Evolutionary conservation across 2,888 invertebrate genomes (phyloP).

Genomic region (Cecidostiba fungosa): DNA sequence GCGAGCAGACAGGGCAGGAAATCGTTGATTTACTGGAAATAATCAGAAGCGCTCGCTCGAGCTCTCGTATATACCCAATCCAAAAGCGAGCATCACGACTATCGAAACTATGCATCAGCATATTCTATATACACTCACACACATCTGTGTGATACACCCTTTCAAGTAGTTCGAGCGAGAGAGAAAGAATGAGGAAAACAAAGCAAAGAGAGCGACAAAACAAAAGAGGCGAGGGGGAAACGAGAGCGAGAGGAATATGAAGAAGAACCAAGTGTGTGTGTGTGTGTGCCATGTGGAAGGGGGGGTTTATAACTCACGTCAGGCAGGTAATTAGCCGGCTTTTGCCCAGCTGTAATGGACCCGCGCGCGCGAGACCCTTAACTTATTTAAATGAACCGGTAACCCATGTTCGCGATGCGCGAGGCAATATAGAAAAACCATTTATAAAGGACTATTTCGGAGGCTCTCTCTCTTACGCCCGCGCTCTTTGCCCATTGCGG

Average conservation of each 20-base stretch:
- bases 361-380: slow-evolving; percentile 76
- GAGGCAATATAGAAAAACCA: slow-evolving; percentile 80
- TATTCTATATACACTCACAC: neutral
- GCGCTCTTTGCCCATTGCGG: slow-evolving; percentile 26
- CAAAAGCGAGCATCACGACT: slow-evolving; percentile 31
- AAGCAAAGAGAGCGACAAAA: slow-evolving; percentile 55
- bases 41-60: slow-evolving; percentile 57
- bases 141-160: slow-evolving; percentile 15
- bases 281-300: slow-evolving; percentile 48
- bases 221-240: slow-evolving; percentile 56
- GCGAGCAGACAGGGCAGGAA: slow-evolving; percentile 47
- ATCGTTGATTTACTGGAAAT: slow-evolving; percentile 63
- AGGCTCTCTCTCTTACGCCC: slow-evolving; percentile 64
- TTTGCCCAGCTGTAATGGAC: slow-evolving; percentile 80
- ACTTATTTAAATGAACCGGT: slow-evolving; percentile 80
- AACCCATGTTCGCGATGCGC: slow-evolving; percentile 79
- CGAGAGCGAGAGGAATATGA: slow-evolving; percentile 61
- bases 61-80: neutral
- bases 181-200: slow-evolving; percentile 62
- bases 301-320: slow-evolving; percentile 80
- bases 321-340: slow-evolving; percentile 80
- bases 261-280: slow-evolving; percentile 47
- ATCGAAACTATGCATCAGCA: slow-evolving; percentile 38
- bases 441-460: slow-evolving; percentile 79
- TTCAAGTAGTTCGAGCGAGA: slow-evolving; percentile 41